These are phyloP conservation scores for Clistopyga incitator DNA, from an alignment of 2,888 invertebrate genomes.

Conservation along the genomic window DNA sequence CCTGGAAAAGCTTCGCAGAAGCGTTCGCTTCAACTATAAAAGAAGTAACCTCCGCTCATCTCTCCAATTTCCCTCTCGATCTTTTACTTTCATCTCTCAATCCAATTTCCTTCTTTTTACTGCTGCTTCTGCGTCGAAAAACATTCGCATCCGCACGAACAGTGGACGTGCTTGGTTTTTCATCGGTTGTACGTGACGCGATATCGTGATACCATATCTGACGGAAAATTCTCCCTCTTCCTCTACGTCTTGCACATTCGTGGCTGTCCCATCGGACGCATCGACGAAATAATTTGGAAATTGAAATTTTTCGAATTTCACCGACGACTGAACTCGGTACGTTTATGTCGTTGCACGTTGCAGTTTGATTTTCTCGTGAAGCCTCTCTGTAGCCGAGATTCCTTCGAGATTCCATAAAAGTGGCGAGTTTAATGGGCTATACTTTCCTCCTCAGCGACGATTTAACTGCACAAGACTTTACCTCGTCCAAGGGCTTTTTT, in stretches of 20 bases:
- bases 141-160: constrained; percentile 58
- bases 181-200: constrained; percentile 70
- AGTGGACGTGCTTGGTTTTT: constrained; percentile 70
- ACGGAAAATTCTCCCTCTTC: constrained; percentile 5
- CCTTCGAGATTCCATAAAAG: constrained; percentile 4
- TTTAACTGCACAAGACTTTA: not conserved
- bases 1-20: constrained; percentile 52
- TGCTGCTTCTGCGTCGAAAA: constrained; percentile 60
- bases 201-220: constrained; percentile 55
- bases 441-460: constrained; percentile 34
- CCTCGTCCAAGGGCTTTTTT: not conserved
- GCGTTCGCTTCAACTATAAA: constrained; percentile 50
- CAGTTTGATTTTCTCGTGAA: not conserved
- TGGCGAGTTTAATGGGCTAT: constrained; percentile 24
- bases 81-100: constrained; percentile 58
- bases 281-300: constrained; percentile 27
- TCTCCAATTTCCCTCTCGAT: constrained; percentile 50
- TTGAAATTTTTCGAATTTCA: constrained; percentile 35
- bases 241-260: constrained; percentile 35
- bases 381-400: constrained; percentile 4
- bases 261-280: constrained; percentile 21
- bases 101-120: constrained; percentile 63
- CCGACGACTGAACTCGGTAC: constrained; percentile 5
- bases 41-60: constrained; percentile 57
- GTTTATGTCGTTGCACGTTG: constrained; percentile 1